Percentiles rank a stretch among this genome's conserved stretches.
phyloP scores from a whole-genome alignment of 2,797 vertebrate species.

The Cryptoprocta ferox region DNA sequence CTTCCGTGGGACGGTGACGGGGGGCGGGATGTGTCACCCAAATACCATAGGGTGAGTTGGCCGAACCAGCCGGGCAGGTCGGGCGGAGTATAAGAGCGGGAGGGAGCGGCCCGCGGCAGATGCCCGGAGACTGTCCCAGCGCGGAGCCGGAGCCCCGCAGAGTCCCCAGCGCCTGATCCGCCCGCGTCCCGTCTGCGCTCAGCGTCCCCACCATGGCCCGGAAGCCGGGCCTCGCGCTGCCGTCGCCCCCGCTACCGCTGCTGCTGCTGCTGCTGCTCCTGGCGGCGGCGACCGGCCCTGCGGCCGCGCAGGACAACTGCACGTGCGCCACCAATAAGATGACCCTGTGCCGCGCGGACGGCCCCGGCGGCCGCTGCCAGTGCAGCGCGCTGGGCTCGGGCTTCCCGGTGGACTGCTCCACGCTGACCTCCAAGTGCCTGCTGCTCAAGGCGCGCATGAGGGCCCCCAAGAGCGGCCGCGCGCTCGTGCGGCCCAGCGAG shows the following conservation, averaged over 20 bases:
- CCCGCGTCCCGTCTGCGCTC: background rate
- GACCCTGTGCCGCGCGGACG: background rate
- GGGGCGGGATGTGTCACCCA: constrained; percentile 61
- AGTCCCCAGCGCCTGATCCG: background rate
- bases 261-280: constrained; percentile 66
- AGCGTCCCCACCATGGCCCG: constrained; percentile 57
- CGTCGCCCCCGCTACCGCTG: background rate
- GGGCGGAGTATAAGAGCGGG: constrained; percentile 63
- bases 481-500: constrained; percentile 81
- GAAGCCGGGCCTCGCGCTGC: background rate
- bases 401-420: constrained; percentile 68
- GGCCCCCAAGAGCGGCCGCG: constrained; percentile 53
- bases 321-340: constrained; percentile 79
- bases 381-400: constrained; percentile 63
- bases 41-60: constrained; percentile 65
- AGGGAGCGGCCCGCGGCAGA: constrained; percentile 67
- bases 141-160: background rate
- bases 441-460: constrained; percentile 91
- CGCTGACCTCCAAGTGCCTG: constrained; percentile 90
- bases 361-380: constrained; percentile 66
- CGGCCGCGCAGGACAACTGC: constrained; percentile 54
- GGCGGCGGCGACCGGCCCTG: background rate
- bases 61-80: constrained; percentile 78
- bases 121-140: background rate
- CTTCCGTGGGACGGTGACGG: background rate